Evolutionary conservation across 2,113 vertebrate genomes (phyloP), one percentile per base, ranked within the genome.

Genomic region (Chaetorhynchus papuensis): DNA sequence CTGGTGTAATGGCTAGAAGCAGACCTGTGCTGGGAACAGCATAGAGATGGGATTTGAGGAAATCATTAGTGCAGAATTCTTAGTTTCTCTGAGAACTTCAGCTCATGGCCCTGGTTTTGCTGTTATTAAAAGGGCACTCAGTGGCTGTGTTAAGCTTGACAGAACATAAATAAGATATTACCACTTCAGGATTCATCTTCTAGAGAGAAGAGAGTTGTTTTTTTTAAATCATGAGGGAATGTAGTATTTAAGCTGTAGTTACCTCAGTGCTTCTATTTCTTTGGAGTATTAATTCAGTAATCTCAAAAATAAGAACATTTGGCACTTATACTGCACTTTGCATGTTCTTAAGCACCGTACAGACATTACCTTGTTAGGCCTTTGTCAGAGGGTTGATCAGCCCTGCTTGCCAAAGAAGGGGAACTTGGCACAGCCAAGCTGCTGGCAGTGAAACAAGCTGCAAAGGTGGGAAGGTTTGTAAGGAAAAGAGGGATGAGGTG

Each of bases 241-340:
- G 61, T 92, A 77, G 30, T 82, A 80, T 78, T 87, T 94, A 87
- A 96, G 65, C 57, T 76, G 44, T 81, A 89, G 80, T 93, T 96
- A 94, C 76, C 86, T 95, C 79, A 70, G 61, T 72, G 31, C 27
- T 0, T 87, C 44, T 75, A 64, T 92, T 94, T 93, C 88, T 92
- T 89, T 82, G 44, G 83, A 92, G 72, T 92, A 79, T 89, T 78
- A 75, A 91, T 81, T 93, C 26, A 71, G 63, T 93, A 95, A 75
- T 88, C 64, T 79, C 63, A 81, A 78, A 88, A 87, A 57, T 84
- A 83, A 86, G 85, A 86, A 64, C 52, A 39, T 87, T 92, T 71
- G 81, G 80, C 88, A 97, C 93, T 97, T 96, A 41, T 0, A 45
- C 60, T 94, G 92, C 94, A 96, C 96, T 96, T 97, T 82, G 49